Conservation (phyloP, 1,140 invertebrate species). For the Drosophila rufa region DNA sequence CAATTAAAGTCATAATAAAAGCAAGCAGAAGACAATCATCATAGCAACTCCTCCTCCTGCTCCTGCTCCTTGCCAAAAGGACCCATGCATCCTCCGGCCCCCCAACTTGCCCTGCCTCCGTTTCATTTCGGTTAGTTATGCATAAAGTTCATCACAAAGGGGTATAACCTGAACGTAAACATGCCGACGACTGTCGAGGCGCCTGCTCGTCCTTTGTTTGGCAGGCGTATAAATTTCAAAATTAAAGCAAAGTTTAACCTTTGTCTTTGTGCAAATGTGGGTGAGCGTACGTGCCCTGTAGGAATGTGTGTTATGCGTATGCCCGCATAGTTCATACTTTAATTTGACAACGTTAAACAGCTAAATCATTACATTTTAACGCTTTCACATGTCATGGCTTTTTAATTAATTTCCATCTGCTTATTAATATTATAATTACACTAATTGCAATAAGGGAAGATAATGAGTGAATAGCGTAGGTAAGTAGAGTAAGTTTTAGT, state of each 20-base stretch:
- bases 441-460: background rate
- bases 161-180: conserved; percentile 48
- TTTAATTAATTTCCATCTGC: conserved; percentile 11
- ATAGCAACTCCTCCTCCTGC: background rate
- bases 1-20: conserved; percentile 75
- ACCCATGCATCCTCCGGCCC: background rate
- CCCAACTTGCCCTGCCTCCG: background rate
- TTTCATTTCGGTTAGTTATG: conserved; percentile 55
- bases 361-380: conserved; percentile 8
- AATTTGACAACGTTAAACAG: conserved; percentile 20
- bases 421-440: conserved; percentile 1
- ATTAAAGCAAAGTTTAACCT: conserved; percentile 62
- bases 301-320: conserved; percentile 11
- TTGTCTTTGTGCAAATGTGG: conserved; percentile 32
- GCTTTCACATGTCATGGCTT: background rate
- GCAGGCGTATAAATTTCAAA: conserved; percentile 51
- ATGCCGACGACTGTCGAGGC: conserved; percentile 27
- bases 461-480: background rate
- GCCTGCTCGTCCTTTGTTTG: conserved; percentile 32
- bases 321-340: conserved; percentile 33
- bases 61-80: background rate
- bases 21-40: conserved; percentile 61
- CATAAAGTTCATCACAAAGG: conserved; percentile 64
- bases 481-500: background rate
- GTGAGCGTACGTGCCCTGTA: background rate